These are phyloP conservation scores for Arbacia lixula DNA, from an alignment of 53 echinoderm and acorn worm species.

Conservation along the genomic window DNA sequence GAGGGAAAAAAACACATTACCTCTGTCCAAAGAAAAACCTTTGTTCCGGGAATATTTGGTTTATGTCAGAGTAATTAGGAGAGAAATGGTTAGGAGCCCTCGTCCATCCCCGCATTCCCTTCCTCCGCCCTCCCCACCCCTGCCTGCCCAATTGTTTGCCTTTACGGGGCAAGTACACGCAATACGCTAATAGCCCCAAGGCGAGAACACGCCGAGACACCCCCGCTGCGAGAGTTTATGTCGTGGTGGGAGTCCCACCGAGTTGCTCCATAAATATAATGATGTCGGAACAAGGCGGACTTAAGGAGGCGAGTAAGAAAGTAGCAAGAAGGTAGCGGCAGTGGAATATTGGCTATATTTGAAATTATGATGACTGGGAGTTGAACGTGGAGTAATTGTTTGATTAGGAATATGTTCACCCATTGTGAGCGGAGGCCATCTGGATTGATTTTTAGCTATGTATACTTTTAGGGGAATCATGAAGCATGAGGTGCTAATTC, in stretches of 20 bases:
- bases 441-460: too few relatives aligned
- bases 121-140: constrained; percentile 14
- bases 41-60: constrained; percentile 47
- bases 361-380: too few relatives aligned
- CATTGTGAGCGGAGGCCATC: too few relatives aligned
- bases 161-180: constrained; percentile 33
- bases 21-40: background rate
- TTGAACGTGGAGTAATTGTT: too few relatives aligned
- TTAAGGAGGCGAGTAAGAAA: too few relatives aligned
- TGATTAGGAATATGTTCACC: too few relatives aligned
- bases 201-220: constrained; percentile 40
- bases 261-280: constrained; percentile 30
- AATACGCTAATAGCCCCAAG: constrained; percentile 46
- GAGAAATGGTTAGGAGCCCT: constrained; percentile 38
- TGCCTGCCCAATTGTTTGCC: constrained; percentile 26
- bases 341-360: too few relatives aligned
- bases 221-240: constrained; percentile 42
- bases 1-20: background rate
- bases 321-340: background rate
- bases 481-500: too few relatives aligned
- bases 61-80: constrained; percentile 51
- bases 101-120: background rate
- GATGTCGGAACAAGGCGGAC: background rate
- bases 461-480: too few relatives aligned
- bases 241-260: constrained; percentile 32